Percentiles rank a stretch among this genome's conserved stretches.
These are phyloP conservation scores for Perizoma affinitatum DNA, from an alignment of 2,888 invertebrate genomes.

Conservation along the genomic window DNA sequence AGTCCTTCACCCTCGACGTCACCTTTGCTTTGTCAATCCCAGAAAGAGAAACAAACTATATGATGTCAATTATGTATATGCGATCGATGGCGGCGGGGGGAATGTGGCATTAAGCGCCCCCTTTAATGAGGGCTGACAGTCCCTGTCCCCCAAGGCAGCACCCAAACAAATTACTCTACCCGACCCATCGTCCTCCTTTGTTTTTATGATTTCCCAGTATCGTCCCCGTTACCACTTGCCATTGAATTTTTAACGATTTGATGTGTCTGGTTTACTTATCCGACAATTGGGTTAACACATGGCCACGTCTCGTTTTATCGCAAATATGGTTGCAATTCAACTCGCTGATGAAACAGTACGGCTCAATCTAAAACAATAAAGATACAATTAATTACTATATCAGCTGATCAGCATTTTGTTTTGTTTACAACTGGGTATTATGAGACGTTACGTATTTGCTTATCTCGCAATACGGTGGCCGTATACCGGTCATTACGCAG, in stretches of 20 bases:
- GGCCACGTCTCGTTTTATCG: conserved; percentile 22
- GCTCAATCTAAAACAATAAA: conserved; percentile 24
- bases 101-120: conserved; percentile 50
- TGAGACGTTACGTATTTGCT: conserved; percentile 39
- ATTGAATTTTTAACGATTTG: conserved; percentile 31
- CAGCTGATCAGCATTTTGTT: conserved; percentile 36
- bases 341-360: conserved; percentile 23
- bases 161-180: conserved; percentile 57
- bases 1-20: neutral
- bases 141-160: conserved; percentile 40
- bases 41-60: conserved; percentile 61
- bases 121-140: conserved; percentile 39
- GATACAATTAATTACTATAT: conserved; percentile 24
- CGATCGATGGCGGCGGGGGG: conserved; percentile 64
- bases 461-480: conserved; percentile 40
- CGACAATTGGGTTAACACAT: conserved; percentile 37
- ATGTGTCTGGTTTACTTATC: conserved; percentile 32
- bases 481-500: conserved; percentile 43
- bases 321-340: conserved; percentile 28
- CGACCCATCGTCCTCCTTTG: conserved; percentile 28
- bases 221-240: conserved; percentile 24
- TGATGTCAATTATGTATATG: conserved; percentile 55
- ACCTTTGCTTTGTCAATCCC: conserved; percentile 35
- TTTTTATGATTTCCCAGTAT: conserved; percentile 44
- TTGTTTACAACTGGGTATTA: conserved; percentile 27